Evolutionary conservation across 2,797 vertebrate genomes (phyloP), one percentile per base, ranked within the genome.

Genomic region (Botia kubotai): DNA sequence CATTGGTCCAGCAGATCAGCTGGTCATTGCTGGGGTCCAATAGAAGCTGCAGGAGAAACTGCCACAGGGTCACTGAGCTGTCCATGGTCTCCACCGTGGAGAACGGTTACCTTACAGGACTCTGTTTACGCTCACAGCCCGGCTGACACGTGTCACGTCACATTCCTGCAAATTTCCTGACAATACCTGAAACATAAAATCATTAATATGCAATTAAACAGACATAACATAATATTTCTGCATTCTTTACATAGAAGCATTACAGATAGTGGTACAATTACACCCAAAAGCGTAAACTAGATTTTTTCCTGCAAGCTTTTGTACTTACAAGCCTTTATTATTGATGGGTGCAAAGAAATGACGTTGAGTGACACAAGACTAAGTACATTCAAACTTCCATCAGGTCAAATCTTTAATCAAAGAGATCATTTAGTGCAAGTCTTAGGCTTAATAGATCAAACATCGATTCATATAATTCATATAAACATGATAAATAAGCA

Each of bases 31-130:
- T 95, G 85, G 96, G 92, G 85, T 99, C 96, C 91, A 97, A 91
- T 2, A 99, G 94, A 81, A 99, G 96, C 91, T 98, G 96, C 82
- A 99, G 96, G 81, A 99, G 95, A 91, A 99, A 99, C 96, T 99
- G 98, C 98, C 98, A 99, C 89, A 99, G 92, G 80, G 98, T 99
- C 91, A 99, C 95, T 80, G 98, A 96, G 93, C 95, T 98, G 95
- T 99, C 97, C 98, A 99, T 99, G 94, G 93, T 87, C 84, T 88
- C 91, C 89, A 89, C 91, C 92, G 74, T 88, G 89, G 21, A 52
- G 4, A 39, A 55, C 62, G 0, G 62, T 39, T 52, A 71, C 53
- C 52, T 69, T 13, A 55, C 21, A 5, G n/a, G 26, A 68, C 39
- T 43, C 60, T 33, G 36, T 12, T 67, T 6, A 6, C 3, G 23